Percentiles rank a stretch among this genome's conserved stretches.
Evolutionary conservation across 1,140 invertebrate genomes (phyloP).

Genomic region (Panagrolaimus sp.): DNA sequence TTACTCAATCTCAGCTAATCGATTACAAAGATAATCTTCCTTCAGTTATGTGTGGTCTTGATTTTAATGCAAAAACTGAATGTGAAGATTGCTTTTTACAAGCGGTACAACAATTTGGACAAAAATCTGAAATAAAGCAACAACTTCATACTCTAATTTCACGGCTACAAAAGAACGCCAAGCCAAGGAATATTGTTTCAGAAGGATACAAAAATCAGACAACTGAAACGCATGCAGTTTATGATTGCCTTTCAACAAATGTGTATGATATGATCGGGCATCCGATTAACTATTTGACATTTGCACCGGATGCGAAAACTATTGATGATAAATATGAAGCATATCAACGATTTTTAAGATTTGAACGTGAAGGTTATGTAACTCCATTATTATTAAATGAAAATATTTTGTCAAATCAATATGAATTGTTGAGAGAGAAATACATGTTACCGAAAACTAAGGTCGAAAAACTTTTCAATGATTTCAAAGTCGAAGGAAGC

Average conservation of each 20-base stretch:
- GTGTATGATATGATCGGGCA: neutral
- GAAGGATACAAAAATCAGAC: neutral
- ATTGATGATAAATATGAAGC: neutral
- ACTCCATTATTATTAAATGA: neutral
- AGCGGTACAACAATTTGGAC: neutral
- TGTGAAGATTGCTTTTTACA: neutral
- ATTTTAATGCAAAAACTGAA: neutral
- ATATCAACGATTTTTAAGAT: neutral
- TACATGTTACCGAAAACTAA: slow-evolving; percentile 1
- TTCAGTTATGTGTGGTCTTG: neutral
- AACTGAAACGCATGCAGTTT: neutral
- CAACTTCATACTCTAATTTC: neutral
- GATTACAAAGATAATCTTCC: neutral
- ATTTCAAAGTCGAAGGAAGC: neutral
- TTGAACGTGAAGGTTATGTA: neutral
- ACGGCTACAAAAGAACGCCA: neutral
- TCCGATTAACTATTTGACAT: neutral
- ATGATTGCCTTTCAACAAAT: neutral
- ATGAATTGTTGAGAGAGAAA: neutral
- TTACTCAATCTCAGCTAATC: neutral
- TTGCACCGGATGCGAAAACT: neutral
- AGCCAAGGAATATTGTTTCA: neutral
- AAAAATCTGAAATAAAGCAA: neutral
- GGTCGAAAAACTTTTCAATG: neutral
- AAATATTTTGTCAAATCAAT: neutral